Evolutionary conservation across 2,888 invertebrate genomes (phyloP).

Genomic region (Ceratothoa steindachneri): DNA sequence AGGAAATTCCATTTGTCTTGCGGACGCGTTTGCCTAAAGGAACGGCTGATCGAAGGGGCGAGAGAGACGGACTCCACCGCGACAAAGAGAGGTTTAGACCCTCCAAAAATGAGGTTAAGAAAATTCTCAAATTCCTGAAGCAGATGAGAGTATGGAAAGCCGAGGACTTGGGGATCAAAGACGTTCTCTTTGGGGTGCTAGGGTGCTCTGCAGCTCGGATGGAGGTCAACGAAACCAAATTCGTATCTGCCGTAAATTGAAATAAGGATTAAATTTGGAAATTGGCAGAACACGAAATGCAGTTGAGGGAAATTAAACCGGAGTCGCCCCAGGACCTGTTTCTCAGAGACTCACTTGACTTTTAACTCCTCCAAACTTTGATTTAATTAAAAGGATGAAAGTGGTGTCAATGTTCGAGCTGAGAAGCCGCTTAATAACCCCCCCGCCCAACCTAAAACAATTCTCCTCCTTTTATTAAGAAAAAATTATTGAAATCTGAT

Average conservation of each 20-base stretch:
- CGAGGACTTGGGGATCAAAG: background rate
- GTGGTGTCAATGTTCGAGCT: too few relatives aligned
- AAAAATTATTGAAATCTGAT: too few relatives aligned
- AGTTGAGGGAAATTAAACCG: background rate
- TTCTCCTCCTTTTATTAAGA: too few relatives aligned
- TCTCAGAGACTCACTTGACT: background rate
- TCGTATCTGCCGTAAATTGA: background rate
- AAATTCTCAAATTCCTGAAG: background rate
- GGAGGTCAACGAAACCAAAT: too few relatives aligned
- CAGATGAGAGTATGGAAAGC: background rate
- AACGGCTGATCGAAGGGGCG: background rate
- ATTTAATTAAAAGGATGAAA: too few relatives aligned
- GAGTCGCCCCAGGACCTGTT: background rate
- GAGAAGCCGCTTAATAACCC: too few relatives aligned
- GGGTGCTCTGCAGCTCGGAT: too few relatives aligned
- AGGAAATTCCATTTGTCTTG: slow-evolving; percentile 7
- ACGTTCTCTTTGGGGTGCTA: background rate
- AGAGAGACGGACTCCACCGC: background rate
- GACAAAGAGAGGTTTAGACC: background rate
- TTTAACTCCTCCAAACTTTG: too few relatives aligned
- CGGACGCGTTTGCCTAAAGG: background rate
- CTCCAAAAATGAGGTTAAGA: background rate
- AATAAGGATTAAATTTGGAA: background rate
- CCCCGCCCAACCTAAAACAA: too few relatives aligned
- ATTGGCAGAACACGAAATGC: background rate